Evolutionary conservation across 2,888 invertebrate genomes (phyloP), one percentile per base, ranked within the genome.

Genomic region (Eustalomyia histrio): DNA sequence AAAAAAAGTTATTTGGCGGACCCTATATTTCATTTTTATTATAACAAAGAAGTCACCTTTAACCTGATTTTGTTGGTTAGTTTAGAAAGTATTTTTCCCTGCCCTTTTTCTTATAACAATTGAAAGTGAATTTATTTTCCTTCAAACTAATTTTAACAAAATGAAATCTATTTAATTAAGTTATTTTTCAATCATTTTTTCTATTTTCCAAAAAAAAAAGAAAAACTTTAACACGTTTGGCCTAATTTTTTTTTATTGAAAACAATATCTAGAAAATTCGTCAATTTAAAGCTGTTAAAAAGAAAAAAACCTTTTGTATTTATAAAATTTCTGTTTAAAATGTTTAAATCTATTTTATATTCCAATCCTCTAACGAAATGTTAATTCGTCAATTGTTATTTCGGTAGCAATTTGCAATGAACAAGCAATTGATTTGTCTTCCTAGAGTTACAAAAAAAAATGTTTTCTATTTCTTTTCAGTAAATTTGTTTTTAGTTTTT

Each of bases 351-450:
- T 60, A 12, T 18, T 52, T 63, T 63, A 17, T 55, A 35, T 67
- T 65, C 75, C 16, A 65, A 47, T 47, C 43, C n/a, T 47, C 43
- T 14, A 50, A 35, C 24, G 39, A 76, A 76, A 80, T 71, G 71
- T 75, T 80, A 74, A 75, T 79, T 75, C 79, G 72, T 72, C 82
- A 82, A 75, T 79, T 75, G 71, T 67, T 72, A 64, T 72, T 79
- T 79, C 75, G 72, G 82, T 79, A 82, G 82, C 82, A 78, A 82
- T 71, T 74, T 81, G 71, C 71, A 67, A 29, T 71, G 65, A 68
- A 73, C 63, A 57, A 35, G 24, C 67, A 82, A 78, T 82, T 82
- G 79, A 82, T 79, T 82, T 79, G 82, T 82, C 75, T 82, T 67
- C 18, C 61, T 65, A 67, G 4, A 60, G 10, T 35, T 39, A 24